phyloP scores from a whole-genome alignment of 2,888 invertebrate genomes.

The Melikaiella ostensackeni region DNA sequence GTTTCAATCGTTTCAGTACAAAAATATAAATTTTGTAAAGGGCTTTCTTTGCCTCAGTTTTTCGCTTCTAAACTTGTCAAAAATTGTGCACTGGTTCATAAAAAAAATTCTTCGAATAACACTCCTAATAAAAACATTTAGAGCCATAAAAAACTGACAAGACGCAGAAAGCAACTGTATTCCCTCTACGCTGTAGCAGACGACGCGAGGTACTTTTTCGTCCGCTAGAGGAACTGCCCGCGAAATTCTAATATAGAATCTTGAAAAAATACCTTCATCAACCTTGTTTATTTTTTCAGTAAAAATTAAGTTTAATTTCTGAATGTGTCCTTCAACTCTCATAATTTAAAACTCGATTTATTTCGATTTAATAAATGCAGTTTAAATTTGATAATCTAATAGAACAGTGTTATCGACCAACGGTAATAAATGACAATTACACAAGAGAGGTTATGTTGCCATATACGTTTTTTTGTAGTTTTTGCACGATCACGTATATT shows the following conservation, averaged over 20 bases:
- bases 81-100: neutral
- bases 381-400: too few relatives aligned
- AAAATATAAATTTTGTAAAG: constrained; percentile 18
- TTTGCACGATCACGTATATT: neutral
- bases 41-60: neutral
- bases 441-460: neutral
- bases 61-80: neutral
- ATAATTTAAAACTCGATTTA: too few relatives aligned
- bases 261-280: neutral
- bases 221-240: neutral
- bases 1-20: neutral
- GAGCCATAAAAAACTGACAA: constrained; percentile 1
- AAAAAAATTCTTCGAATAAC: neutral
- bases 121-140: constrained; percentile 2
- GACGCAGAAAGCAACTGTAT: neutral
- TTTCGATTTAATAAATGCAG: too few relatives aligned
- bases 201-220: constrained; percentile 2
- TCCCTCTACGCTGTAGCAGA: too few relatives aligned
- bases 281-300: too few relatives aligned
- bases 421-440: neutral
- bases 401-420: neutral
- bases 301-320: too few relatives aligned
- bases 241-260: neutral
- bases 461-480: neutral
- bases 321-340: too few relatives aligned